These are phyloP conservation scores for Danio rerio DNA, from an alignment of 2,113 vertebrate genomes.

Conservation along the genomic window DNA sequence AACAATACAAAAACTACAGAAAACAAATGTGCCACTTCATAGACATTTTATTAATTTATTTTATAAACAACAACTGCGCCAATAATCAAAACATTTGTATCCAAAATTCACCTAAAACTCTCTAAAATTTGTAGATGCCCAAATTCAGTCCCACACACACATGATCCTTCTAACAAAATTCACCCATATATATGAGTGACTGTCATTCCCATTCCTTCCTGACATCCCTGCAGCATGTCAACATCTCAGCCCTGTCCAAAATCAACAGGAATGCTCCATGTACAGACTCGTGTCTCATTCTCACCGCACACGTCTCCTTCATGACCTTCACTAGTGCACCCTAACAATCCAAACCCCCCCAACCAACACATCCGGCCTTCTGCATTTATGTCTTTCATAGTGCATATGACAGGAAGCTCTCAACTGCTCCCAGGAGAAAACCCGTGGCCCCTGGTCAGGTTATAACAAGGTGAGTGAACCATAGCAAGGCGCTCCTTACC, in stretches of 20 bases:
- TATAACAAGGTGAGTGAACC: slow-evolving; percentile 69
- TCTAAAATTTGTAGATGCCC: neutral
- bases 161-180: neutral
- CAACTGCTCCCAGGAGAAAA: slow-evolving; percentile 32
- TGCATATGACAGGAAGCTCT: slow-evolving; percentile 40
- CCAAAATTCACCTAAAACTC: neutral
- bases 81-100: too few relatives aligned
- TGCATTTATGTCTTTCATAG: slow-evolving; percentile 31
- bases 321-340: slow-evolving; percentile 26
- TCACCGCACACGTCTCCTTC: neutral
- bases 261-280: neutral
- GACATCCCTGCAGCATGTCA: slow-evolving; percentile 19
- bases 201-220: neutral
- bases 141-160: neutral
- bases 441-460: slow-evolving; percentile 64
- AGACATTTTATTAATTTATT: too few relatives aligned
- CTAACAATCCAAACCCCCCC: slow-evolving; percentile 25
- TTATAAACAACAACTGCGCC: too few relatives aligned
- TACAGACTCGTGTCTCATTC: slow-evolving; percentile 8
- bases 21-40: too few relatives aligned
- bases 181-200: neutral
- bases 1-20: too few relatives aligned
- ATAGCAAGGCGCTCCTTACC: slow-evolving; percentile 53
- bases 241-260: neutral
- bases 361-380: slow-evolving; percentile 25